phyloP scores from a whole-genome alignment of 2,797 vertebrate genomes.

The Otus scops region DNA sequence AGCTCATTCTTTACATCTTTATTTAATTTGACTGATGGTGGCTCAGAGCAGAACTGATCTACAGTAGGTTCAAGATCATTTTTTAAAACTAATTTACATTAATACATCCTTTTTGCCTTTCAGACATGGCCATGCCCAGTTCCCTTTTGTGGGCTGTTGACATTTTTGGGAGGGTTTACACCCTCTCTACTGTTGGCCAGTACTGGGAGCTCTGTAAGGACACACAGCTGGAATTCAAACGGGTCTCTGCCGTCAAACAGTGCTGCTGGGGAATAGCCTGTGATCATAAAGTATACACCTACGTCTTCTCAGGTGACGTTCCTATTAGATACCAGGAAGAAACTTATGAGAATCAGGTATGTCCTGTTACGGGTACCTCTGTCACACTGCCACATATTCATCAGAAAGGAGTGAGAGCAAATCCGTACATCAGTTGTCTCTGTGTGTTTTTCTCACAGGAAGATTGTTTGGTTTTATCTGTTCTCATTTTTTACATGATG shows the following conservation, averaged over 20 bases:
- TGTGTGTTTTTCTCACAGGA: background rate
- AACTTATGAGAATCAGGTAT: conserved; percentile 94
- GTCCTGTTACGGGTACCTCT: background rate
- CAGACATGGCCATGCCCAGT: conserved; percentile 80
- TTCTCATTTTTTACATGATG: background rate
- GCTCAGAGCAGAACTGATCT: background rate
- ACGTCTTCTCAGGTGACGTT: conserved; percentile 86
- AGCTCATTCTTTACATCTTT: background rate
- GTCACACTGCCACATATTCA: rapidly evolving
- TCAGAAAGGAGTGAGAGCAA: background rate
- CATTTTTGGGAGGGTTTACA: conserved; percentile 89
- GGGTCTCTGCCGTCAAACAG: conserved; percentile 84
- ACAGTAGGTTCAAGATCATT: background rate
- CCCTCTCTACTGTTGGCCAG: conserved; percentile 87
- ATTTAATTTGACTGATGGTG: background rate
- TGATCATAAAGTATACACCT: conserved; percentile 90
- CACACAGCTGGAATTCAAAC: conserved; percentile 89
- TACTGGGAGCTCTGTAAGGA: conserved; percentile 91
- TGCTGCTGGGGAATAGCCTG: conserved; percentile 96
- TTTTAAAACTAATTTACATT: background rate
- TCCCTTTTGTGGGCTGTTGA: conserved; percentile 93
- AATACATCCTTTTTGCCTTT: conserved; percentile 1
- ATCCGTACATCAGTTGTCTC: background rate
- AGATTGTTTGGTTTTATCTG: background rate
- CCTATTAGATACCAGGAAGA: conserved; percentile 91